phyloP scores from a whole-genome alignment of 1,140 invertebrate genomes.

The Tribolium castaneum region DNA sequence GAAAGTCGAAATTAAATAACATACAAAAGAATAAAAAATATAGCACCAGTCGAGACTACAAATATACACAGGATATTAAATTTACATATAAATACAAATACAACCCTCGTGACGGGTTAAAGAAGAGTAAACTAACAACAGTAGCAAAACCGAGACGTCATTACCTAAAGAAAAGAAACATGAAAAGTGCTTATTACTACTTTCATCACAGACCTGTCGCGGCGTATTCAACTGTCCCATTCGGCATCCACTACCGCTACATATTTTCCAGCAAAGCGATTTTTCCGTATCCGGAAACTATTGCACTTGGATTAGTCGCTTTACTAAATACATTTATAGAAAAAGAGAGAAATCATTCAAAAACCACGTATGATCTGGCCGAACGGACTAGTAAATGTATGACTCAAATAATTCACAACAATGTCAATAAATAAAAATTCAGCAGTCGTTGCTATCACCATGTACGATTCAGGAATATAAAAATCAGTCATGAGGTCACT shows the following conservation, averaged over 20 bases:
- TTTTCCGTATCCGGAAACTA: slow-evolving; percentile 24
- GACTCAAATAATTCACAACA: slow-evolving; percentile 51
- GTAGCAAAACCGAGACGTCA: slow-evolving; percentile 34
- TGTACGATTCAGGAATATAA: slow-evolving; percentile 17
- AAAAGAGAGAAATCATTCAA: slow-evolving; percentile 20
- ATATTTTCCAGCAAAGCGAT: slow-evolving; percentile 40
- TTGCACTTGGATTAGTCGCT: slow-evolving; percentile 38
- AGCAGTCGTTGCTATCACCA: slow-evolving; percentile 26
- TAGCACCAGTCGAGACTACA: slow-evolving; percentile 64
- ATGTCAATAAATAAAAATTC: slow-evolving; percentile 42
- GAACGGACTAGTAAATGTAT: slow-evolving; percentile 59
- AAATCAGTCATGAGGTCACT: slow-evolving; percentile 28
- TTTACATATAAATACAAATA: slow-evolving; percentile 57
- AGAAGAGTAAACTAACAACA: slow-evolving; percentile 47
- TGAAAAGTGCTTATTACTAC: slow-evolving; percentile 59
- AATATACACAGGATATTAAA: slow-evolving; percentile 57
- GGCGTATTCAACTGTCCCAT: slow-evolving; percentile 48
- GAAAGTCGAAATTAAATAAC: slow-evolving; percentile 59
- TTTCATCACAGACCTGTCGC: slow-evolving; percentile 62
- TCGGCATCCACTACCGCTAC: slow-evolving; percentile 52
- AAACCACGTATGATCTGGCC: slow-evolving; percentile 51
- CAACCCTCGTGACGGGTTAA: background rate
- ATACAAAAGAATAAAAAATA: slow-evolving; percentile 58
- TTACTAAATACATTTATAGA: slow-evolving; percentile 12
- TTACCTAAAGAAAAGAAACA: slow-evolving; percentile 46